Evolutionary conservation across 1,140 invertebrate species (phyloP).

Genomic region (Penaeus japonicus): DNA sequence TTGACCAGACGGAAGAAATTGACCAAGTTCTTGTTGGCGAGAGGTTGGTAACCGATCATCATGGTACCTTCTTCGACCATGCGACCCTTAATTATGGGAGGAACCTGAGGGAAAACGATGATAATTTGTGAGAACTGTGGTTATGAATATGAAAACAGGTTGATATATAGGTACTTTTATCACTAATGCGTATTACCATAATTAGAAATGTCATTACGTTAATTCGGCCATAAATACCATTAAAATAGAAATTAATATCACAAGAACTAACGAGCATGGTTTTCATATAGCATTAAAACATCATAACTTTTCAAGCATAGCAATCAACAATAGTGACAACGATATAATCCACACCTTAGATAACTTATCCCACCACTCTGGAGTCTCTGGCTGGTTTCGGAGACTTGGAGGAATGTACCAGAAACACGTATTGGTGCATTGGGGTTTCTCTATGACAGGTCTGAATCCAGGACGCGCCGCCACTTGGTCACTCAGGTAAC

Average conservation of each 20-base stretch:
- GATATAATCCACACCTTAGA: slow-evolving; percentile 74
- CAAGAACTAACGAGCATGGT: too few relatives aligned
- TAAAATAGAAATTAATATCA: too few relatives aligned
- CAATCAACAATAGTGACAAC: neutral
- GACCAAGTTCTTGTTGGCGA: slow-evolving; percentile 71
- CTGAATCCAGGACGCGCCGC: slow-evolving; percentile 59
- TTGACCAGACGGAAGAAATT: slow-evolving; percentile 92
- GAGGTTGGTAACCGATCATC: slow-evolving; percentile 87
- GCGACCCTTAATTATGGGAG: slow-evolving; percentile 82
- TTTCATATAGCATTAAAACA: too few relatives aligned
- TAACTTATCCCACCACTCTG: slow-evolving; percentile 75
- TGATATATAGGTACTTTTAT: too few relatives aligned
- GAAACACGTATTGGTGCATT: slow-evolving; percentile 88
- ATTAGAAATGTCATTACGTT: too few relatives aligned
- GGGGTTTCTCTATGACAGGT: slow-evolving; percentile 65
- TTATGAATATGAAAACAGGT: too few relatives aligned
- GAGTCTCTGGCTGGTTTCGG: slow-evolving; percentile 69
- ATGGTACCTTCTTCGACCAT: slow-evolving; percentile 80
- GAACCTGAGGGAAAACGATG: slow-evolving; percentile 71
- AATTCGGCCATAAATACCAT: too few relatives aligned
- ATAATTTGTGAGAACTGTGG: too few relatives aligned
- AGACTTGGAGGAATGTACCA: slow-evolving; percentile 87
- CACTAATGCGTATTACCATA: too few relatives aligned
- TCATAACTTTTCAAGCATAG: neutral
- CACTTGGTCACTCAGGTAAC: slow-evolving; percentile 58